Conservation (phyloP, 2,797 vertebrate genomes). For the Cottoperca gobio region DNA sequence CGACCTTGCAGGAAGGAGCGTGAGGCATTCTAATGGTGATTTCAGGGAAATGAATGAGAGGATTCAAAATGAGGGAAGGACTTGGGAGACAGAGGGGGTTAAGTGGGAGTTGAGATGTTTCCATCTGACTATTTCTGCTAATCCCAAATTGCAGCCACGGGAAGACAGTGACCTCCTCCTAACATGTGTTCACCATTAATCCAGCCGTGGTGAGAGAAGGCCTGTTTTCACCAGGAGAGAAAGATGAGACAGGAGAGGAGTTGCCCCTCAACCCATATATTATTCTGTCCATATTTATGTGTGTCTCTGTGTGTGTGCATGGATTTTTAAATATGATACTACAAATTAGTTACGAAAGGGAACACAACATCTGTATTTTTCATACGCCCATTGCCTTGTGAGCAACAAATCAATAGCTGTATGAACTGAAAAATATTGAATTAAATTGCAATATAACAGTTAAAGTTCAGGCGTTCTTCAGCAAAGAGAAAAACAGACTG, state of each 20-base stretch:
- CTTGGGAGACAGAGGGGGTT: conserved; percentile 47
- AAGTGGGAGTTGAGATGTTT: conserved; percentile 77
- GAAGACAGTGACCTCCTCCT: conserved; percentile 78
- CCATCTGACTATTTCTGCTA: conserved; percentile 81
- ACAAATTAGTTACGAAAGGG: neutral
- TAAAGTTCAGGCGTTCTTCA: neutral
- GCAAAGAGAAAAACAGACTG: conserved; percentile 12
- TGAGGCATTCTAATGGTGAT: conserved; percentile 64
- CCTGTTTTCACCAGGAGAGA: conserved; percentile 68
- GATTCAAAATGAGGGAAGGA: conserved; percentile 61
- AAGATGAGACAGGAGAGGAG: conserved; percentile 67
- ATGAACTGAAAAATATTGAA: neutral
- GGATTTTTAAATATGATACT: conserved; percentile 16
- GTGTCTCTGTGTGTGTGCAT: neutral
- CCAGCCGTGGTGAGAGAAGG: conserved; percentile 56
- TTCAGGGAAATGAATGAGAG: conserved; percentile 69
- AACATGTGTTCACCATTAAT: conserved; percentile 85
- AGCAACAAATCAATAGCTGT: conserved; percentile 8
- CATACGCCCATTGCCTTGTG: neutral
- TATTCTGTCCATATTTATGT: conserved; percentile 59
- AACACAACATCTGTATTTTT: conserved; percentile 16
- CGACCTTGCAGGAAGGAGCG: conserved; percentile 51
- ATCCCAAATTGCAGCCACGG: conserved; percentile 82
- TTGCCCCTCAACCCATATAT: conserved; percentile 54
- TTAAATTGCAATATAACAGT: neutral